Evolutionary conservation across 2,113 vertebrate species (phyloP).

Genomic region (Chionodraco myersi): DNA sequence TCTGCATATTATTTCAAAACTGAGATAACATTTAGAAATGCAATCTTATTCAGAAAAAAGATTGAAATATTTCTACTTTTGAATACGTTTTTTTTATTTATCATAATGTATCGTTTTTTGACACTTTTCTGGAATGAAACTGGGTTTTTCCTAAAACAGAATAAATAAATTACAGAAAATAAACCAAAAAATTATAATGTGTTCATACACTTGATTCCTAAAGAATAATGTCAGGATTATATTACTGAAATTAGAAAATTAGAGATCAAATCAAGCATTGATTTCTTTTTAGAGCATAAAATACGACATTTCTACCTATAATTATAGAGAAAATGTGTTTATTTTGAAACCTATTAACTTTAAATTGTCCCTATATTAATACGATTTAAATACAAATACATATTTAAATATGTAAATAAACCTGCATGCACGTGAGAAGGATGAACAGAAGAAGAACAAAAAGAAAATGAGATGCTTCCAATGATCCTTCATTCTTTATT

Average conservation of each 20-base stretch:
- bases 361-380: background rate
- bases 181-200: background rate
- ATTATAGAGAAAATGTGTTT: background rate
- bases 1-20: background rate
- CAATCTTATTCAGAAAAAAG: too few relatives aligned
- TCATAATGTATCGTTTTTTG: background rate
- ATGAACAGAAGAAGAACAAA: conserved; percentile 1
- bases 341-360: too few relatives aligned
- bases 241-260: background rate
- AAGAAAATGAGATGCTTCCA: conserved; percentile 34
- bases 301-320: background rate
- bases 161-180: background rate
- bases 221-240: background rate
- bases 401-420: background rate
- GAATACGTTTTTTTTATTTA: background rate
- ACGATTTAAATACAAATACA: background rate
- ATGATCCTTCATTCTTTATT: conserved; percentile 63
- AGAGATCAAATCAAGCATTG: background rate
- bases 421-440: background rate
- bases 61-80: background rate
- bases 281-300: background rate
- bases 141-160: background rate
- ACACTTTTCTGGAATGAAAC: background rate
- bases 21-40: too few relatives aligned
- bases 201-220: background rate